phyloP scores from a whole-genome alignment of 2,888 invertebrate species.

The Ferrisia virgata region DNA sequence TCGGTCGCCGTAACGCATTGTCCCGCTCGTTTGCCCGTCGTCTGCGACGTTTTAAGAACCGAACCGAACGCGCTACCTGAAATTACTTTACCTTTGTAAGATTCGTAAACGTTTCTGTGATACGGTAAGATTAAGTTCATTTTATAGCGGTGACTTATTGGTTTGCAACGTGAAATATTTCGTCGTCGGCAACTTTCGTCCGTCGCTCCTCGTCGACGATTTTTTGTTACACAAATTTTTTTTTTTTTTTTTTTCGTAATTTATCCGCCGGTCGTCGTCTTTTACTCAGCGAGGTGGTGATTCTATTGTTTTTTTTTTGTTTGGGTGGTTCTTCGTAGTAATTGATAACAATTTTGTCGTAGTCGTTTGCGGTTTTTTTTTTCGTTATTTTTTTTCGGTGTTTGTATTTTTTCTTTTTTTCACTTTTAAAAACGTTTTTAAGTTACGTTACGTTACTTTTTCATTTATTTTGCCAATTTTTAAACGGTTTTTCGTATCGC shows the following conservation, averaged over 20 bases:
- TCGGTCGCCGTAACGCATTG: neutral
- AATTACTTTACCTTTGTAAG: conserved; percentile 34
- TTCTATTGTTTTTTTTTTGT: no score
- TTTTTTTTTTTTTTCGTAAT: neutral
- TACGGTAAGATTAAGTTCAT: conserved; percentile 34
- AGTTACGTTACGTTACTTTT: no score
- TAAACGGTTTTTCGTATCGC: no score
- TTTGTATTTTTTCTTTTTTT: no score
- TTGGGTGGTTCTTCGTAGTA: no score
- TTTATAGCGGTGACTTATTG: conserved; percentile 27
- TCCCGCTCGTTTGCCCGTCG: neutral
- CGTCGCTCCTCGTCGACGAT: neutral
- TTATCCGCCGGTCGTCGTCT: neutral
- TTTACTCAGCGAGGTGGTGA: no score
- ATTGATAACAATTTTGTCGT: no score
- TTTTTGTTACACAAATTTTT: neutral
- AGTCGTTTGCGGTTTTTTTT: no score
- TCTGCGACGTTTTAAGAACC: conserved; percentile 34
- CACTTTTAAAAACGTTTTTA: no score
- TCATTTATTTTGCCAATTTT: no score
- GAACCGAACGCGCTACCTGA: conserved; percentile 35
- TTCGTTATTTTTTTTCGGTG: no score
- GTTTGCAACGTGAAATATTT: neutral
- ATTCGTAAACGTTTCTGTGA: conserved; percentile 32
- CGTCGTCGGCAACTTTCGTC: neutral